Conservation (phyloP, 2,113 vertebrate species). For the Turdus rufiventris region DNA sequence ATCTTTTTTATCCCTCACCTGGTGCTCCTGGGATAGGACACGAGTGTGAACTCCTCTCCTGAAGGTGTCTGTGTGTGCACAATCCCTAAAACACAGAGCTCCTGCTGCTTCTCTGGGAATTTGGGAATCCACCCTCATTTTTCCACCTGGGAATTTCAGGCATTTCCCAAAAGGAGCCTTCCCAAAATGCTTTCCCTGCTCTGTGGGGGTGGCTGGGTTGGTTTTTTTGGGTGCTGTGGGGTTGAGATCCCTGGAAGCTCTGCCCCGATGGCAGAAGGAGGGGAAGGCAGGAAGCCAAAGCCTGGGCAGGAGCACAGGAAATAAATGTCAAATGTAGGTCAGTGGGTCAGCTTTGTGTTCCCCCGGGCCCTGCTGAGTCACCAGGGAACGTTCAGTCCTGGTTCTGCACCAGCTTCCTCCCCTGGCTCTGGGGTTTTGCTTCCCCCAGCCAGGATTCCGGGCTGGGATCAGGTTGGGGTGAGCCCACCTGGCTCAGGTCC, state of each 20-base stretch:
- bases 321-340: neutral
- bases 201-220: neutral
- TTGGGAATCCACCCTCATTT: neutral
- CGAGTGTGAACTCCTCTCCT: neutral
- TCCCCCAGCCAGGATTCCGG: neutral
- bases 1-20: too few relatives aligned
- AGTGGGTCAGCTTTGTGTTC: neutral
- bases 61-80: neutral
- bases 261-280: neutral
- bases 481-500: neutral
- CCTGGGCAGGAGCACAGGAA: neutral
- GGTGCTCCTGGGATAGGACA: neutral
- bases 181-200: neutral
- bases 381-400: rapidly evolving
- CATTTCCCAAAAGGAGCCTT: neutral
- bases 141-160: neutral
- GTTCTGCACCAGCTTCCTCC: neutral
- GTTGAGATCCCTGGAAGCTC: neutral
- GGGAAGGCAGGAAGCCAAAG: neutral
- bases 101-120: neutral
- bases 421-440: neutral
- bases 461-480: neutral
- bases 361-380: neutral
- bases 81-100: neutral
- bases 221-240: neutral